Evolutionary conservation across 2,797 vertebrate genomes (phyloP).

Genomic region (Lutjanus campechanus): DNA sequence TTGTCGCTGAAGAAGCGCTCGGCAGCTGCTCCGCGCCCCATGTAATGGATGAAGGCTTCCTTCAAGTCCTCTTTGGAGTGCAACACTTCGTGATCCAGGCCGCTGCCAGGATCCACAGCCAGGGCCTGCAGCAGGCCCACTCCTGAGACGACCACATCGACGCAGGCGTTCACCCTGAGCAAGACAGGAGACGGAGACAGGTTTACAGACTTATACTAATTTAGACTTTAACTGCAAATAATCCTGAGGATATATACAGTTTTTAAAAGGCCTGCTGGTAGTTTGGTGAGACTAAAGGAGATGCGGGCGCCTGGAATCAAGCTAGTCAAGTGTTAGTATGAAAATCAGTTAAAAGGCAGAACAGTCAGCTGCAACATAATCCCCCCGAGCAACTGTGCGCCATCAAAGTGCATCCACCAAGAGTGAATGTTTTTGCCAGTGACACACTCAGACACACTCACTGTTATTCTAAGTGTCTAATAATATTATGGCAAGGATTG

Average conservation of each 20-base stretch:
- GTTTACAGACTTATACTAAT: not conserved
- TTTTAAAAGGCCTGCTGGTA: not conserved
- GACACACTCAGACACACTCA: no score
- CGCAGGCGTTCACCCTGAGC: slow-evolving; percentile 94
- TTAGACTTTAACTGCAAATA: not conserved
- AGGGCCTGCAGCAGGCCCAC: slow-evolving; percentile 93
- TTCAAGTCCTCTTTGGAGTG: slow-evolving; percentile 88
- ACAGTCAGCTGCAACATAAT: no score
- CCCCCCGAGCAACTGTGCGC: no score
- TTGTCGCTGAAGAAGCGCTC: slow-evolving; percentile 95
- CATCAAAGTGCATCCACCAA: no score
- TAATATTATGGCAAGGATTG: no score
- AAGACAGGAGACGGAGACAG: slow-evolving; percentile 2
- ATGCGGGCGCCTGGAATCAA: not conserved
- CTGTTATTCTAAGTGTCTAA: no score
- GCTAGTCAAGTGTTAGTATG: not conserved
- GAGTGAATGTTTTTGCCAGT: no score
- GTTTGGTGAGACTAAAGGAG: not conserved
- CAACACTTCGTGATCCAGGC: slow-evolving; percentile 89
- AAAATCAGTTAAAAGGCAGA: not conserved
- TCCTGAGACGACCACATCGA: slow-evolving; percentile 95
- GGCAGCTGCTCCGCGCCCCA: slow-evolving; percentile 93
- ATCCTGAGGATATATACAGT: not conserved
- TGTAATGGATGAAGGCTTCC: slow-evolving; percentile 93
- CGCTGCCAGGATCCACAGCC: slow-evolving; percentile 87